Evolutionary conservation across 1,140 invertebrate genomes (phyloP), one percentile per base, ranked within the genome.

Genomic region (Conus betulinus): DNA sequence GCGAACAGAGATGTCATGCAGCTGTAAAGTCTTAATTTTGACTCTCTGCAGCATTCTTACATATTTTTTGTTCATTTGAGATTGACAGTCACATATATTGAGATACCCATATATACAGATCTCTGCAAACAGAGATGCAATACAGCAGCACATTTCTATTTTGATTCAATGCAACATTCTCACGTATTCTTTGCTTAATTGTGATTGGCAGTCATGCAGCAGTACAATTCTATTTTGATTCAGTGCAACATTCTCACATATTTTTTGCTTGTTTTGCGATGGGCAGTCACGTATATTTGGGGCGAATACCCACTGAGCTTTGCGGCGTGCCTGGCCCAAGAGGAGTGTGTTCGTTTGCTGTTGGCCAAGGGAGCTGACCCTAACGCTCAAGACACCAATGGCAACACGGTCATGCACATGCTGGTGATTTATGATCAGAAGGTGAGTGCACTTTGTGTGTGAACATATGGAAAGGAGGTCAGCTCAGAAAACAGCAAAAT

Each of bases 381-480:
- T 0, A 97, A 99, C 95, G 97, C 97, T 52, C 98, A 99, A 95
- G 99, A 99, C 93, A 98, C 98, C 0, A 99, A 99, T 95, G 99
- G 99, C 84, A 99, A 99, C 93, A 99, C 98, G 0, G 98, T 99
- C 3, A 95, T 99, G 8, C 99, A 99, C 93, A 98, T 99, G 97
- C 96, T 99, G 17, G 98, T 99, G 67, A 99, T 99, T 93, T 98
- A 99, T 94, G 97, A 99, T 91, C 99, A 99, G 96, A 96, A 97
- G 93, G 98, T 98, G 96, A 87, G 89, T 23, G 60, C 39, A 39
- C 39, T 39, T 39, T 39, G 39, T 39, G 39, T 39, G 39, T 39
- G 39, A 39, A 39, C 39, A 39, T 39, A 39, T 39, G 39, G 39
- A 39, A 39, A 3, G 39, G 39, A 39, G 39, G 39, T 39, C 39